Conservation (phyloP, 2,888 invertebrate genomes). For the Sisyra terminalis region DNA sequence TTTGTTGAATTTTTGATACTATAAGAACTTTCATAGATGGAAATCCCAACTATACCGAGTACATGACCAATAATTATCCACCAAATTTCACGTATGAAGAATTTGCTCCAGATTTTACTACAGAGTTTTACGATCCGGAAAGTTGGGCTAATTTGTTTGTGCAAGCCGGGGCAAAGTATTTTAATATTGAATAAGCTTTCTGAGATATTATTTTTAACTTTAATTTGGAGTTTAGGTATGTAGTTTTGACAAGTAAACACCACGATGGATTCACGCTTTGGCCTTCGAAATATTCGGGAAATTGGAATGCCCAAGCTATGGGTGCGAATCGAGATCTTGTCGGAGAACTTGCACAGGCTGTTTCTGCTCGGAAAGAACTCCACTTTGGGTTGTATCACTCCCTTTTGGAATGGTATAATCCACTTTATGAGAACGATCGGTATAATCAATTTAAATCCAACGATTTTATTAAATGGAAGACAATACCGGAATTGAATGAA, state of each 20-base stretch:
- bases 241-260: constrained; percentile 75
- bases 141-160: constrained; percentile 72
- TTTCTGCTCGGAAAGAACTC: constrained; percentile 23
- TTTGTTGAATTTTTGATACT: neutral
- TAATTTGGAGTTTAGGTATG: constrained; percentile 35
- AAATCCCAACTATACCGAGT: constrained; percentile 25
- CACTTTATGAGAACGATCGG: constrained; percentile 58
- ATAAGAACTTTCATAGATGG: neutral
- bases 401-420: constrained; percentile 77
- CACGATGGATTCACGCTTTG: constrained; percentile 76
- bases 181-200: constrained; percentile 11
- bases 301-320: constrained; percentile 69
- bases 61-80: constrained; percentile 69
- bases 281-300: constrained; percentile 54
- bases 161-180: constrained; percentile 72
- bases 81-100: constrained; percentile 82
- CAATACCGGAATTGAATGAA: constrained; percentile 70
- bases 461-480: constrained; percentile 50
- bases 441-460: constrained; percentile 40
- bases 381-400: constrained; percentile 78
- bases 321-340: constrained; percentile 66
- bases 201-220: neutral
- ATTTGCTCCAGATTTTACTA: constrained; percentile 75
- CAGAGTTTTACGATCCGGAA: constrained; percentile 73
- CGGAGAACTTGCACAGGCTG: constrained; percentile 21